These are phyloP conservation scores for Murina feae DNA, from an alignment of 2,113 vertebrate genomes.

Conservation along the genomic window DNA sequence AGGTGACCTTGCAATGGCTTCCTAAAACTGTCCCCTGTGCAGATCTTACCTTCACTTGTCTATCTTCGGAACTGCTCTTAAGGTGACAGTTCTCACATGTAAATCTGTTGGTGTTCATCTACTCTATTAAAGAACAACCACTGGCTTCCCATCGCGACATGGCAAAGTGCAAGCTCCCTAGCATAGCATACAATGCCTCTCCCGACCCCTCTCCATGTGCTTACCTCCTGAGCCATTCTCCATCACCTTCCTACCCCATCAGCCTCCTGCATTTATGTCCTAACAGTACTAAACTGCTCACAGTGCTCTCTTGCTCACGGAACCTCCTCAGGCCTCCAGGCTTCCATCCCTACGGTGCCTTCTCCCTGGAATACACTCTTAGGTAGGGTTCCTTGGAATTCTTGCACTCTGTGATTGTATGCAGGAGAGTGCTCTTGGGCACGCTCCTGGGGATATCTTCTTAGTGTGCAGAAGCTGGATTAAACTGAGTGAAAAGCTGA, in stretches of 20 bases:
- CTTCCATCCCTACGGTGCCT: not conserved
- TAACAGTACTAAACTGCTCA: not conserved
- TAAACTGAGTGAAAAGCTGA: not conserved
- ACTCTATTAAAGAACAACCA: not conserved
- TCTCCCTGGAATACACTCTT: not conserved
- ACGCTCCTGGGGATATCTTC: not conserved
- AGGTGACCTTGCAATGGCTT: not conserved
- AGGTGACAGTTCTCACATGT: not conserved
- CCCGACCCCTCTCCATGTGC: not conserved
- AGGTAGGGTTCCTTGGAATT: not conserved
- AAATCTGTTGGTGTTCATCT: accelerated
- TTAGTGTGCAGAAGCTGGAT: not conserved
- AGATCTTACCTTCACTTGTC: not conserved
- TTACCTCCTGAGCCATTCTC: not conserved
- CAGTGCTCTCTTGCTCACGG: not conserved
- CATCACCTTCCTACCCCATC: not conserved
- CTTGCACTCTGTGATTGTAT: not conserved
- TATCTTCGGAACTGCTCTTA: not conserved
- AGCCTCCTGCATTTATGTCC: not conserved
- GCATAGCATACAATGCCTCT: not conserved
- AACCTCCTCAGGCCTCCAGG: not conserved
- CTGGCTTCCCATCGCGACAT: not conserved
- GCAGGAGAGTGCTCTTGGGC: not conserved
- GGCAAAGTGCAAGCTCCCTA: not conserved
- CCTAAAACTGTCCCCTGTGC: not conserved